These are phyloP conservation scores for Agonum fuliginosum DNA, from an alignment of 2,888 invertebrate genomes.

Conservation along the genomic window DNA sequence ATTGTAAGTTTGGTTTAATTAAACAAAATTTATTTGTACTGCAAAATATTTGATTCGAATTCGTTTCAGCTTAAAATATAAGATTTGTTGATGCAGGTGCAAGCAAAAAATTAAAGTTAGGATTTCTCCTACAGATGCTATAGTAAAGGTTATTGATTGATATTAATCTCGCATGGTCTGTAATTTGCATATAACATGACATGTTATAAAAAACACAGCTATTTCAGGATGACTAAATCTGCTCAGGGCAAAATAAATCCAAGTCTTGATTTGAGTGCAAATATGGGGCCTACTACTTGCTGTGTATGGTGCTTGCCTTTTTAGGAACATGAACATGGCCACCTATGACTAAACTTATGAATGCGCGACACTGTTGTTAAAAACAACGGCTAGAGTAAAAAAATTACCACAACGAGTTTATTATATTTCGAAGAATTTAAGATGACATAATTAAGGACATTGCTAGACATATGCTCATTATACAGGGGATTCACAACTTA, in stretches of 20 bases:
- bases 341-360: conserved; percentile 48
- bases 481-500: no score
- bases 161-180: background rate
- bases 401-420: background rate
- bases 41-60: no score
- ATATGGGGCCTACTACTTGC: conserved; percentile 33
- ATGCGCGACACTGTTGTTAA: background rate
- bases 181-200: conserved; percentile 5
- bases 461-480: no score
- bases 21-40: no score
- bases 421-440: background rate
- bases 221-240: conserved; percentile 44
- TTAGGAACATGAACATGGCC: conserved; percentile 38
- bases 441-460: no score
- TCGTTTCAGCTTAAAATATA: no score
- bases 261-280: conserved; percentile 42
- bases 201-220: conserved; percentile 20
- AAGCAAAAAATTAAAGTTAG: no score
- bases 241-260: conserved; percentile 12
- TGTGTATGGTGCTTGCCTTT: conserved; percentile 27
- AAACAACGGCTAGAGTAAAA: background rate
- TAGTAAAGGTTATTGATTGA: background rate
- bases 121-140: no score
- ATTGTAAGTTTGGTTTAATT: no score
- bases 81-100: no score